Evolutionary conservation across 2,888 invertebrate species (phyloP), one percentile per base, ranked within the genome.

Genomic region (Himalopsyche tibetana): DNA sequence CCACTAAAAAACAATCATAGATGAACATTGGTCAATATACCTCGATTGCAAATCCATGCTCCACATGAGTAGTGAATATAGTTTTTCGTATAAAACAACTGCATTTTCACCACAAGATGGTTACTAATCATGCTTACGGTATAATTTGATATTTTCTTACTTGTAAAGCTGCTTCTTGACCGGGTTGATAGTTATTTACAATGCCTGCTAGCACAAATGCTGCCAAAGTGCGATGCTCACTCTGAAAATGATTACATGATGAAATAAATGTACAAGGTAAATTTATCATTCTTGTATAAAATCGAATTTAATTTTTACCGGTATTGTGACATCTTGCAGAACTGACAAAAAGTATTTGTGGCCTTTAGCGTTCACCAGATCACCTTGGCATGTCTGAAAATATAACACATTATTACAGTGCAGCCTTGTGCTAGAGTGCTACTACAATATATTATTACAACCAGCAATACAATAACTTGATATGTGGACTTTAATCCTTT

Each of bases 181-280:
- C 99, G 28, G 96, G 95, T 74, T 95, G 94, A 91, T 97, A 97
- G 90, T 97, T 96, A 91, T 98, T 96, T 51, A 99, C 99, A 88
- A 99, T 97, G 90, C 97, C 97, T 1, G 99, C 97, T 89, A 99
- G 92, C 28, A 99, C 98, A 92, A 99, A 99, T 38, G 99, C 98
- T 5, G 99, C 98, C 91, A 99, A 94, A 9, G 98, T 98, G 84
- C 99, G 95, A 91, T 98, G 96, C 89, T 98, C 96, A 87, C 95
- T 95, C 95, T 96, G 90, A 63, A 91, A 90, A 87, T 74, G 12
- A 15, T 15, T 4, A 15, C 4, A 51, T 4, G 5, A 15, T 51
- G 4, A 84, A 28, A 86, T 28, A 69, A 85, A 83, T 19, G 38
- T 69, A 63, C n/a, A 80, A 28, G 51, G 55, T 79, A 17, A 82